phyloP scores from a whole-genome alignment of 2,888 invertebrate species.

The Prionchulus punctatus region DNA sequence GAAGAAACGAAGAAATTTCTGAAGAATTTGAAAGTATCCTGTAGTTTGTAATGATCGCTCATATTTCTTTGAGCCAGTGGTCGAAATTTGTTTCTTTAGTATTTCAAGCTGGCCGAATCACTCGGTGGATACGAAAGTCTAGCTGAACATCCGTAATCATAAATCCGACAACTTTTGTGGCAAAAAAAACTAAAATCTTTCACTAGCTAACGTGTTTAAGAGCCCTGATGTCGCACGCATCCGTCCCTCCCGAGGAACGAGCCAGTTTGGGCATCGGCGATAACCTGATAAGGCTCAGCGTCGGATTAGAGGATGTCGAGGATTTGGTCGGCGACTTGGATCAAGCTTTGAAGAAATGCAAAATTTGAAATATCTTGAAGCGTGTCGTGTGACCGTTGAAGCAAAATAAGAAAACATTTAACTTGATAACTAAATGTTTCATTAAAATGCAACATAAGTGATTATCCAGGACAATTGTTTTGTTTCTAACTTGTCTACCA shows the following conservation, averaged over 20 bases:
- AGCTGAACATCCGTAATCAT: slow-evolving; percentile 58
- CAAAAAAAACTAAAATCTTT: too few relatives aligned
- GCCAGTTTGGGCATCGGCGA: slow-evolving; percentile 60
- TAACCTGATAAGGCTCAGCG: slow-evolving; percentile 64
- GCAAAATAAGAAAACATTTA: too few relatives aligned
- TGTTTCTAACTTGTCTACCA: too few relatives aligned
- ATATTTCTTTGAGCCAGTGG: neutral
- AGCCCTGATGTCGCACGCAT: slow-evolving; percentile 83
- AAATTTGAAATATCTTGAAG: too few relatives aligned
- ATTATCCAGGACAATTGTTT: too few relatives aligned
- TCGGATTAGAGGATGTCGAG: slow-evolving; percentile 69
- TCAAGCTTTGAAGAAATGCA: slow-evolving; percentile 50
- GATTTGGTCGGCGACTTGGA: slow-evolving; percentile 70
- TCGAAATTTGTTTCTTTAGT: slow-evolving; percentile 15
- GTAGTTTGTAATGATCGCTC: neutral
- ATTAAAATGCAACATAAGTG: too few relatives aligned
- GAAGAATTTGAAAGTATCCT: slow-evolving; percentile 44
- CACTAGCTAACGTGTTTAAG: too few relatives aligned
- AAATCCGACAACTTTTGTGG: too few relatives aligned
- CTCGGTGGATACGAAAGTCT: slow-evolving; percentile 87
- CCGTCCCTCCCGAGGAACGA: slow-evolving; percentile 59
- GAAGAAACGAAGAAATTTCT: slow-evolving; percentile 57
- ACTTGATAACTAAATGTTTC: too few relatives aligned
- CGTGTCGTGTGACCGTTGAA: too few relatives aligned
- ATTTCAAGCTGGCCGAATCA: slow-evolving; percentile 77